phyloP scores from a whole-genome alignment of 1,140 invertebrate species.

The Zaprionus capensis region DNA sequence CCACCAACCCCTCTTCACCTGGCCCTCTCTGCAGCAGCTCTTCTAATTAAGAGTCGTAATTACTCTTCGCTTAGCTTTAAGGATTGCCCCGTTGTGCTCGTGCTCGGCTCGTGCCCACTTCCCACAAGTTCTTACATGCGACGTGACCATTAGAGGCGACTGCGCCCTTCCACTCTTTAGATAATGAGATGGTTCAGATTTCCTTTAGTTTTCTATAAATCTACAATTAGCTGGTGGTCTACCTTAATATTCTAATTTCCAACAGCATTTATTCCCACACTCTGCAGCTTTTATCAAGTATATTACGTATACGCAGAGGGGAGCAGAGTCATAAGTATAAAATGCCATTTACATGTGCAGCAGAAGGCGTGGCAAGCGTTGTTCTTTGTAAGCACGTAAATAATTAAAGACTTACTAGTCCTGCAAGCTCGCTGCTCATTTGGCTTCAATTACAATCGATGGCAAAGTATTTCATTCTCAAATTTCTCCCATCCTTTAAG shows the following conservation, averaged over 20 bases:
- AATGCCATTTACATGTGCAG: no score
- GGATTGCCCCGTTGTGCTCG: neutral
- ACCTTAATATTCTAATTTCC: neutral
- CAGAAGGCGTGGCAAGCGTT: neutral
- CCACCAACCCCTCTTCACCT: neutral
- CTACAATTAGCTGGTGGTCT: neutral
- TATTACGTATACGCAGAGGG: neutral
- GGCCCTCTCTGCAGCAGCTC: neutral
- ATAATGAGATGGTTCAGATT: neutral
- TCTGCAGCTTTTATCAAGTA: neutral
- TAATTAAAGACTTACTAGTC: neutral
- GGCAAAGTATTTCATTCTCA: neutral
- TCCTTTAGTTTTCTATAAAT: neutral
- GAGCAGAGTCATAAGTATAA: no score
- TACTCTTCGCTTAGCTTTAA: conserved; percentile 7
- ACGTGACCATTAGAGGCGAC: neutral
- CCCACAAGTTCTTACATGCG: neutral
- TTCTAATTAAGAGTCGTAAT: conserved; percentile 10
- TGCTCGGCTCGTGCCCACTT: neutral
- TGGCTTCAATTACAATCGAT: neutral
- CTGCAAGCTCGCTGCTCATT: neutral
- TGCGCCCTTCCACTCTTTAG: neutral
- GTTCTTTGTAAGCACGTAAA: neutral
- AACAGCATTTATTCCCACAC: neutral
- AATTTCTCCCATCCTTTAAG: neutral